Conservation (phyloP, 2,888 invertebrate genomes). For the Pemphredon lugubris region DNA sequence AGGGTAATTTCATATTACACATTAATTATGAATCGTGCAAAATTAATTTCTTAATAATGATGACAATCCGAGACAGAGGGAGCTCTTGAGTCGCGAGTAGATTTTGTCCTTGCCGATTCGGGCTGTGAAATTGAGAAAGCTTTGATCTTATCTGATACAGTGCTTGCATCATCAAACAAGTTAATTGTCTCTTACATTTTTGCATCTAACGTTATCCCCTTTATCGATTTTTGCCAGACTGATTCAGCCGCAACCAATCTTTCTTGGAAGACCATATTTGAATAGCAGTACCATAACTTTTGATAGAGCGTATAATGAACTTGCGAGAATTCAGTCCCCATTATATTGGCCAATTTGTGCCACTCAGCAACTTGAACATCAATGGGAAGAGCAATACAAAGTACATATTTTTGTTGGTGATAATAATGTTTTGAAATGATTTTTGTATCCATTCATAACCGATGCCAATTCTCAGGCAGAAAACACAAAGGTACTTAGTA, state of each 20-base stretch:
- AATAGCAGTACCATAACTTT: conserved; percentile 69
- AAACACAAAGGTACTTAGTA: conserved; percentile 66
- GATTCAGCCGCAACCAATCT: conserved; percentile 72
- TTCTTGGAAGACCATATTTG: conserved; percentile 71
- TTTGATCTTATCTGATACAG: conserved; percentile 79
- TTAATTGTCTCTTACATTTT: too few species aligned
- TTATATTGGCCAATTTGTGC: conserved; percentile 67
- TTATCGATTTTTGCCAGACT: conserved; percentile 60
- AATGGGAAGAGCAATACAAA: conserved; percentile 72
- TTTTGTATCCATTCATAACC: too few species aligned
- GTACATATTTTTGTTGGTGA: conserved; percentile 37
- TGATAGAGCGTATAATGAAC: conserved; percentile 73
- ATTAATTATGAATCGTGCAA: too few species aligned
- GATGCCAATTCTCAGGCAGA: conserved; percentile 59
- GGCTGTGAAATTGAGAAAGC: conserved; percentile 69
- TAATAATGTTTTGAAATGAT: too few species aligned
- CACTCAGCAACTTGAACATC: conserved; percentile 64
- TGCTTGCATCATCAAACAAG: too few species aligned
- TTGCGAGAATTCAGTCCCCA: conserved; percentile 74
- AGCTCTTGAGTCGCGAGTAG: conserved; percentile 76
- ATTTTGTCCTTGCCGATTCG: conserved; percentile 72
- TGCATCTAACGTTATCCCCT: conserved; percentile 8
- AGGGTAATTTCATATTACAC: conserved; percentile 65
- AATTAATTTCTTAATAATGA: too few species aligned
- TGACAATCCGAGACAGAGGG: conserved; percentile 74